Percentiles rank a stretch among this genome's conserved stretches.
phyloP scores from a whole-genome alignment of 1,140 invertebrate species.

The Drosophila kikkawai region DNA sequence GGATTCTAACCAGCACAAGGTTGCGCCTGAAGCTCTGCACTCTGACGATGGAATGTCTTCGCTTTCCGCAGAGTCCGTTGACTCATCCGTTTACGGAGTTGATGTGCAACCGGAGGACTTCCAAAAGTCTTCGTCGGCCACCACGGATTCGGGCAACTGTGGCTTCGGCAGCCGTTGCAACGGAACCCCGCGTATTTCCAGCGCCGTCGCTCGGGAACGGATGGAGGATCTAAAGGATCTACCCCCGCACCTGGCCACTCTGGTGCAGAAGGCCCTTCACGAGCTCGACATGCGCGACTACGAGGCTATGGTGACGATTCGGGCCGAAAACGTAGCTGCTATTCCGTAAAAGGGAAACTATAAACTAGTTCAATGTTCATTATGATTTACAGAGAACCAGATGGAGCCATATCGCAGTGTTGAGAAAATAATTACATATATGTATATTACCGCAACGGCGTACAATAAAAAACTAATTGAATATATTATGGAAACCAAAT shows the following conservation, averaged over 20 bases:
- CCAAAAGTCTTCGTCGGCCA: conserved; percentile 70
- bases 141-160: conserved; percentile 75
- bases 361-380: conserved; percentile 37
- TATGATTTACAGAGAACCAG: not conserved
- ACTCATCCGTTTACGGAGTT: conserved; percentile 78
- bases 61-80: conserved; percentile 72
- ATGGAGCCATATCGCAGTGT: conserved; percentile 47
- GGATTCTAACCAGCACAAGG: conserved; percentile 41
- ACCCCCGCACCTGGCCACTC: conserved; percentile 74
- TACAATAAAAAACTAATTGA: conserved; percentile 44
- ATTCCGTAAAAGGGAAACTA: conserved; percentile 39
- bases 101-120: conserved; percentile 56
- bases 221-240: conserved; percentile 79
- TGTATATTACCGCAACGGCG: conserved; percentile 42
- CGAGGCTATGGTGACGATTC: conserved; percentile 72
- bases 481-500: not conserved
- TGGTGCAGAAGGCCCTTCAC: conserved; percentile 78
- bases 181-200: conserved; percentile 63
- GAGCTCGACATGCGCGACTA: conserved; percentile 79
- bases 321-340: conserved; percentile 54
- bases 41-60: conserved; percentile 82
- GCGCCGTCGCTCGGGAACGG: conserved; percentile 69
- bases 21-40: conserved; percentile 24
- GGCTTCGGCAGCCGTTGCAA: conserved; percentile 46
- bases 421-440: conserved; percentile 27